These are phyloP conservation scores for Paramuricea clavata DNA, from an alignment of 92 coral and sea anemone genomes.

Conservation along the genomic window DNA sequence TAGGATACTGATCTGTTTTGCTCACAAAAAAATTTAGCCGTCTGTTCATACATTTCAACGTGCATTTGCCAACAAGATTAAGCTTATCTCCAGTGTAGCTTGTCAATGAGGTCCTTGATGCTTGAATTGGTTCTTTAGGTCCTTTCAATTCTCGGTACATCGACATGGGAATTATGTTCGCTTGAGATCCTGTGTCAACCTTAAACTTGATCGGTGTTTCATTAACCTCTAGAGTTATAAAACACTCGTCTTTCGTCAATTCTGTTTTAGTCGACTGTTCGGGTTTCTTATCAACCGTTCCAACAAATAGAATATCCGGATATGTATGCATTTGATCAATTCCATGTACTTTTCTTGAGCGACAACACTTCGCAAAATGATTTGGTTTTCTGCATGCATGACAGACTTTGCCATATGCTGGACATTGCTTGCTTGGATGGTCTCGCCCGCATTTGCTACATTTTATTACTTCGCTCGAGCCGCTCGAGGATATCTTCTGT, in stretches of 20 bases:
- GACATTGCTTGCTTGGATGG: not conserved
- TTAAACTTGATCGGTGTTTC: not conserved
- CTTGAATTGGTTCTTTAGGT: not conserved
- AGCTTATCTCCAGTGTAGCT: not conserved
- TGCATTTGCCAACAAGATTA: not conserved
- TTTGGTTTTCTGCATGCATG: conserved; percentile 9
- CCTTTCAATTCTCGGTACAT: not conserved
- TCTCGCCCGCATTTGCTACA: not conserved
- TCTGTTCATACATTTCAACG: not conserved
- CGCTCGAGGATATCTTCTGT: not conserved
- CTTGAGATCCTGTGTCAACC: conserved; percentile 9
- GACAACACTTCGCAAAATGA: not conserved
- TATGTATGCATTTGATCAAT: not conserved
- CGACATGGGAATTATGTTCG: conserved; percentile 21
- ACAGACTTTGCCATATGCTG: conserved; percentile 14
- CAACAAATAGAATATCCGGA: not conserved
- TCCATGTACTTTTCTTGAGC: conserved; percentile 10
- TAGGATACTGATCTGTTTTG: not conserved
- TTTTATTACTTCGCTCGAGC: not conserved
- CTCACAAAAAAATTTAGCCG: not conserved
- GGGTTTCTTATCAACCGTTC: not conserved
- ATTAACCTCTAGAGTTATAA: not conserved
- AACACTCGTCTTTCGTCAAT: not conserved
- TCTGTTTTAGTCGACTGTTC: not conserved
- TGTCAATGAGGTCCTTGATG: not conserved